Evolutionary conservation across 2,797 vertebrate genomes (phyloP).

Genomic region (Parauchenoglanis punctatus): DNA sequence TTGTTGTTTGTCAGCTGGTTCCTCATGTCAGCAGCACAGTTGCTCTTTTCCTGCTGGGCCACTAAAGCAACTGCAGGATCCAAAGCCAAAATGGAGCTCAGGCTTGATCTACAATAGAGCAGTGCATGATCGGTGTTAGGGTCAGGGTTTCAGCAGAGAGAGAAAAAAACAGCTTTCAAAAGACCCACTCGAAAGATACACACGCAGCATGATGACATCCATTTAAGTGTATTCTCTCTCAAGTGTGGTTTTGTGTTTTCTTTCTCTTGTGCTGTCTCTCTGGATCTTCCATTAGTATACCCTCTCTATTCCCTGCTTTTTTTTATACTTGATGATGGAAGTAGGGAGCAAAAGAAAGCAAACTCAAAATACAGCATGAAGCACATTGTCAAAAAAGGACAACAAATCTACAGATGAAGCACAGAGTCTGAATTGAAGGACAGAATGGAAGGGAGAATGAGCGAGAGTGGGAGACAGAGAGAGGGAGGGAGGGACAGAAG

Average conservation of each 20-base stretch:
- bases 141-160: conserved; percentile 33
- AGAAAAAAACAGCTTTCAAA: conserved; percentile 29
- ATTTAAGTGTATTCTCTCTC: conserved; percentile 44
- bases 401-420: conserved; percentile 52
- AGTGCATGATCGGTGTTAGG: conserved; percentile 38
- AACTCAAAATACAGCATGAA: conserved; percentile 48
- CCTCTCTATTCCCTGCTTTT: conserved; percentile 14
- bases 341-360: conserved; percentile 51
- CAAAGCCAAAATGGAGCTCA: conserved; percentile 32
- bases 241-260: conserved; percentile 38
- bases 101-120: conserved; percentile 41
- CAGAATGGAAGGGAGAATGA: conserved; percentile 26
- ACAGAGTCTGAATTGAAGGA: conserved; percentile 21
- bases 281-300: conserved; percentile 41
- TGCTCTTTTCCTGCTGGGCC: conserved; percentile 35
- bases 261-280: conserved; percentile 28
- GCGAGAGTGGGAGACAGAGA: conserved; percentile 11
- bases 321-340: conserved; percentile 12
- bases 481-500: conserved; percentile 31
- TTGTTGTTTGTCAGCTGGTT: conserved; percentile 25
- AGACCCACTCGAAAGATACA: conserved; percentile 33
- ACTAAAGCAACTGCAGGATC: conserved; percentile 24
- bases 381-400: neutral
- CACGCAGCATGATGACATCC: conserved; percentile 27
- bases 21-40: conserved; percentile 18